Conservation (phyloP, 1,140 invertebrate genomes). For the Hyles euphorbiae region DNA sequence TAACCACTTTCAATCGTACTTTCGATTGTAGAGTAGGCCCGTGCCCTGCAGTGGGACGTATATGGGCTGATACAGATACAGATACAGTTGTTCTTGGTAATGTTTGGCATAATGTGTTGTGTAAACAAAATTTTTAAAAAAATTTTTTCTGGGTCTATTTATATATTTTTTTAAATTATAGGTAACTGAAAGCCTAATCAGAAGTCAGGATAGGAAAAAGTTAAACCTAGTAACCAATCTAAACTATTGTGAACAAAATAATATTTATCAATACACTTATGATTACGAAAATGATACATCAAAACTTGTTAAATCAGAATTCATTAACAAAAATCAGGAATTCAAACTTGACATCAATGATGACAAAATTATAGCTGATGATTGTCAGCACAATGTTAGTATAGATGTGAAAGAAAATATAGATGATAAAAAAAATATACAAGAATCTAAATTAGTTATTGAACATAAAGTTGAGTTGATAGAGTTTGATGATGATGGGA, state of each 20-base stretch:
- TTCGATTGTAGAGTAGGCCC: too few relatives aligned
- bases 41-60: too few relatives aligned
- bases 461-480: too few relatives aligned
- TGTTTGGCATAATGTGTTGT: neutral
- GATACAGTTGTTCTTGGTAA: too few relatives aligned
- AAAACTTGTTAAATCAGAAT: neutral
- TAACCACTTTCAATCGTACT: too few relatives aligned
- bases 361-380: neutral
- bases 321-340: neutral
- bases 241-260: slow-evolving; percentile 1
- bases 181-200: slow-evolving; percentile 20
- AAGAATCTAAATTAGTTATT: too few relatives aligned
- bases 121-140: neutral
- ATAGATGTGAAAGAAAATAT: too few relatives aligned
- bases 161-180: slow-evolving; percentile 13
- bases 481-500: too few relatives aligned
- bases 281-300: slow-evolving; percentile 13
- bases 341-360: neutral
- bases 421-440: too few relatives aligned
- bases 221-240: slow-evolving; percentile 18
- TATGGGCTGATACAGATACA: too few relatives aligned
- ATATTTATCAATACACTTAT: slow-evolving; percentile 13
- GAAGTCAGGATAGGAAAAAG: slow-evolving; percentile 11
- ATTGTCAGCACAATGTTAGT: too few relatives aligned
- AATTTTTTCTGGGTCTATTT: neutral